These are phyloP conservation scores for Drosophila pegasa DNA, from an alignment of 2,888 invertebrate genomes.

Conservation along the genomic window DNA sequence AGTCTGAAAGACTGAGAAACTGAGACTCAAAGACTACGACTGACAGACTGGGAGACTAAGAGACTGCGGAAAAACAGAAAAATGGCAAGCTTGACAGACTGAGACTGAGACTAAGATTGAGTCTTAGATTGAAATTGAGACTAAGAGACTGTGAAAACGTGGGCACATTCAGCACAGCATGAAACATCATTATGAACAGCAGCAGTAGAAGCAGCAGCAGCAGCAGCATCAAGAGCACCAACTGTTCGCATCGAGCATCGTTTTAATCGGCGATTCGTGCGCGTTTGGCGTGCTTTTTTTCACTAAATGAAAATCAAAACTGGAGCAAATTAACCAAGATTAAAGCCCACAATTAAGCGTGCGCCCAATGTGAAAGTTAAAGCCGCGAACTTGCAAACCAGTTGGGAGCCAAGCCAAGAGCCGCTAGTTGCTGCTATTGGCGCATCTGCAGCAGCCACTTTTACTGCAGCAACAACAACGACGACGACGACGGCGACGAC, in stretches of 20 bases:
- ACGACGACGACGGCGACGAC: too few species aligned
- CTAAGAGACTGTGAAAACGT: constrained; percentile 7
- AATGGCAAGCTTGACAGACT: too few species aligned
- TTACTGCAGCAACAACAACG: constrained; percentile 59
- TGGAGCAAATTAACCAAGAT: constrained; percentile 78
- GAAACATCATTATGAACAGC: constrained; percentile 6
- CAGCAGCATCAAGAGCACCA: background rate
- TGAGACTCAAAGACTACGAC: background rate
- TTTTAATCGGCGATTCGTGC: constrained; percentile 55
- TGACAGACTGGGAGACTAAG: background rate
- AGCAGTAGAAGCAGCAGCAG: background rate
- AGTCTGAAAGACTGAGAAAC: background rate
- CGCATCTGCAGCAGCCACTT: constrained; percentile 72
- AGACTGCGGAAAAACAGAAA: too few species aligned
- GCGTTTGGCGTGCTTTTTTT: constrained; percentile 37
- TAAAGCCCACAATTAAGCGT: constrained; percentile 73
- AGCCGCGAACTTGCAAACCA: constrained; percentile 65
- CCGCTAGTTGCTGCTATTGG: constrained; percentile 28
- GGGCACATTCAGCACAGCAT: constrained; percentile 15
- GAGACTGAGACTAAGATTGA: background rate
- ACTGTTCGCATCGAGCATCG: constrained; percentile 18
- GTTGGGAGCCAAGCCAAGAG: constrained; percentile 40
- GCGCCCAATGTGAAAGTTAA: constrained; percentile 79
- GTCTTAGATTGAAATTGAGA: background rate
- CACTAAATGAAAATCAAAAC: constrained; percentile 64